A percentile compares a stretch with the other conserved stretches of the same genome.
Conservation (phyloP, 2,888 invertebrate genomes). For the Kuschelorhynchus macadamiae region DNA sequence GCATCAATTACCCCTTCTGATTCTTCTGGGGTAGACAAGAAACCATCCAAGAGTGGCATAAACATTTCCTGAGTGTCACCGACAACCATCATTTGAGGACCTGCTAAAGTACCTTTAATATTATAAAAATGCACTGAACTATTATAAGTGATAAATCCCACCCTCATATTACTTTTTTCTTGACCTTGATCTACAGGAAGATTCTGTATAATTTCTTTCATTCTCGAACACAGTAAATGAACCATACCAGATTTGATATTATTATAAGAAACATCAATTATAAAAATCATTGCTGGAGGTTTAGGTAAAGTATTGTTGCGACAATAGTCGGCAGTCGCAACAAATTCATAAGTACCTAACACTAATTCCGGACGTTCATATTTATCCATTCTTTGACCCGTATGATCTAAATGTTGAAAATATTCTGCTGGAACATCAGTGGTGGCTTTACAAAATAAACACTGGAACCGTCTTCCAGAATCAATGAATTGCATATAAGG, state of each 20-base stretch:
- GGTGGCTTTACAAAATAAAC: conserved; percentile 94
- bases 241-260: conserved; percentile 94
- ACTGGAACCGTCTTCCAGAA: conserved; percentile 95
- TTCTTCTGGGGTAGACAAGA: conserved; percentile 87
- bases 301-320: conserved; percentile 86
- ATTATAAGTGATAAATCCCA: conserved; percentile 98
- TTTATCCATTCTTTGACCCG: conserved; percentile 88
- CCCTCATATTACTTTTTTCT: conserved; percentile 81
- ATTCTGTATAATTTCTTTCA: conserved; percentile 83
- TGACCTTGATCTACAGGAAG: conserved; percentile 87
- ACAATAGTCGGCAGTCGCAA: conserved; percentile 98
- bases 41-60: conserved; percentile 96
- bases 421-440: conserved; percentile 96
- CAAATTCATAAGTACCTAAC: conserved; percentile 95
- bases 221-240: conserved; percentile 87
- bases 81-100: conserved; percentile 97
- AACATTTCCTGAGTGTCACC: conserved; percentile 98
- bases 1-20: conserved; percentile 88
- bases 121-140: conserved; percentile 96
- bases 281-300: conserved; percentile 94
- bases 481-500: conserved; percentile 99
- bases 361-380: conserved; percentile 93
- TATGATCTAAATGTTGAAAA: conserved; percentile 95
- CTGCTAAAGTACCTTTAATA: conserved; percentile 87
- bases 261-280: conserved; percentile 98